phyloP scores from a whole-genome alignment of 2,797 vertebrate species.

The Halcyon badia region DNA sequence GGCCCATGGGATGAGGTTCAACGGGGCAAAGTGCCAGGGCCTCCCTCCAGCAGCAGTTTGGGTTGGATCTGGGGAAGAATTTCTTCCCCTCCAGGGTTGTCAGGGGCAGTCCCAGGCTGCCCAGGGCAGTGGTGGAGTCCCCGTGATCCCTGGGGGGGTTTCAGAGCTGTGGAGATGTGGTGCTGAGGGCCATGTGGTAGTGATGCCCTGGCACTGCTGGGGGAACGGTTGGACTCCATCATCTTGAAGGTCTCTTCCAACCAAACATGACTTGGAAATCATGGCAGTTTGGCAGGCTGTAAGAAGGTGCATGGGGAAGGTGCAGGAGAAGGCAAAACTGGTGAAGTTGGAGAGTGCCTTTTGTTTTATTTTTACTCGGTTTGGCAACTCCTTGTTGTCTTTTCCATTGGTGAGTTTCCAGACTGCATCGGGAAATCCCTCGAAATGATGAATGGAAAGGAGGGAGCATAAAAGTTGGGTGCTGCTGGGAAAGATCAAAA shows the following conservation, averaged over 20 bases:
- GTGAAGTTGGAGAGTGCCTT: background rate
- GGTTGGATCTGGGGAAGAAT: no score
- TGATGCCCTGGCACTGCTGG: no score
- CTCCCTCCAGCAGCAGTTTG: no score
- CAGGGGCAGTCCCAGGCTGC: no score
- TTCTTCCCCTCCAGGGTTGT: no score
- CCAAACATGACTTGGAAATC: background rate
- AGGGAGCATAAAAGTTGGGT: background rate
- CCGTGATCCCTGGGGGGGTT: no score
- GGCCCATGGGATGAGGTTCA: no score
- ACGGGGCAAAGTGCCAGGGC: no score
- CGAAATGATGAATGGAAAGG: background rate
- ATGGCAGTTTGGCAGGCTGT: background rate
- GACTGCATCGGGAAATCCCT: background rate
- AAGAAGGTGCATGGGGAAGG: background rate
- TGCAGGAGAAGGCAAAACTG: background rate
- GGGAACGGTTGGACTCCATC: background rate
- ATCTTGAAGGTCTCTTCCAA: background rate
- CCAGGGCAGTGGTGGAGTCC: no score
- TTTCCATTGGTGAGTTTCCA: rapidly evolving
- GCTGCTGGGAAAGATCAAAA: background rate
- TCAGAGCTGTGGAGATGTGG: no score
- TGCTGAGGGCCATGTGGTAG: no score
- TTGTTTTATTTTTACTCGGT: background rate
- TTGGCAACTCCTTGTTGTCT: background rate